Evolutionary conservation across 2,797 vertebrate species (phyloP), one percentile per base, ranked within the genome.

Genomic region (Oreonectes daqikongensis): DNA sequence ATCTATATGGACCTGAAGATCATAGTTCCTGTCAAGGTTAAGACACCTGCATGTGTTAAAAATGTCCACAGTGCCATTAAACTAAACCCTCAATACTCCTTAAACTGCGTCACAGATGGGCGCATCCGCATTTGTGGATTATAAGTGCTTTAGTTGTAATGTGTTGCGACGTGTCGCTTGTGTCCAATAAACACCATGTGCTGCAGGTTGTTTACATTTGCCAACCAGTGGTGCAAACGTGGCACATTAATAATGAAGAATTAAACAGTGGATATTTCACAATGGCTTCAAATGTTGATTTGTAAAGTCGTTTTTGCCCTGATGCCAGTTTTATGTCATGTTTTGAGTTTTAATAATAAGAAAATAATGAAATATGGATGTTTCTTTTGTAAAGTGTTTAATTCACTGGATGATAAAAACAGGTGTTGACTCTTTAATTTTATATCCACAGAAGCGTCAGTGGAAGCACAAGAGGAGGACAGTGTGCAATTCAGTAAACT

Each of bases 401-500:
- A 46, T 17, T 4, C 5, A 46, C 5, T 46, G 44, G 1, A 46
- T 46, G 44, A 46, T 46, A 46, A 18, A 46, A 46, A 46, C 17
- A 46, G 3, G 17, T 18, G 1, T 50, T n/a, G 2, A 20, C 18
- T n/a, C 12, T n/a, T 20, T n/a, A 50, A n/a, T 50, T 7, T 35
- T 57, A 0, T 50, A 14, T 60, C 11, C 59, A 26, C 65, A 85
- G 83, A 77, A 26, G 60, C 17, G 2, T 63, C 52, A 5, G 15
- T 20, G 14, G 44, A 83, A 1, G 88, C 88, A 52, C 84, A 83
- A 71, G 97, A 99, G 79, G 98, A 98, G 88, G 95, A 98, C 86
- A 96, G 96, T 0, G 96, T 99, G 50, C 91, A 96, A 86, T 99
- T 99, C 89, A 96, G 96, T 88, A 98, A 99, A 88, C 90, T 99